Evolutionary conservation across 2,113 vertebrate genomes (phyloP).

Genomic region (Antigone vipio): DNA sequence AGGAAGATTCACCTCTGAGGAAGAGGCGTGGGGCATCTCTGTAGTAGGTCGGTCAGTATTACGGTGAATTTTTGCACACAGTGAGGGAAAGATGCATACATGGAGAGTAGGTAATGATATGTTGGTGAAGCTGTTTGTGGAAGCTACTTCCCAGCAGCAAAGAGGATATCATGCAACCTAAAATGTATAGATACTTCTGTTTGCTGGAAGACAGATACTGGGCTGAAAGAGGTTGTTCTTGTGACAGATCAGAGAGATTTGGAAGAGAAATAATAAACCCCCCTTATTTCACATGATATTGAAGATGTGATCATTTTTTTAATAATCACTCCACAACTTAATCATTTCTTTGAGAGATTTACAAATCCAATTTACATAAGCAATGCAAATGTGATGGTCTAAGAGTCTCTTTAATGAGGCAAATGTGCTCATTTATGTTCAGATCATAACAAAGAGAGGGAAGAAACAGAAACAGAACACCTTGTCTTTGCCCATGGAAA

Average conservation of each 20-base stretch:
- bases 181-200: not conserved
- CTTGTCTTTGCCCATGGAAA: not conserved
- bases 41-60: rapidly evolving
- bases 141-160: not conserved
- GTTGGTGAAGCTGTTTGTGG: not conserved
- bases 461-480: not conserved
- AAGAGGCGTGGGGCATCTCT: not conserved
- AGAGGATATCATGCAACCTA: not conserved
- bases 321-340: not conserved
- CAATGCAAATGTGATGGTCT: not conserved
- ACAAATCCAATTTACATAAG: conserved; percentile 23
- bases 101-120: not conserved
- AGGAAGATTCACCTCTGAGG: not conserved
- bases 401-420: conserved; percentile 5
- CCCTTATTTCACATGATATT: not conserved
- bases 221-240: not conserved
- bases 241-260: not conserved
- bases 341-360: not conserved
- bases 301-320: not conserved
- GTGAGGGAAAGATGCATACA: rapidly evolving
- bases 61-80: not conserved
- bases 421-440: not conserved
- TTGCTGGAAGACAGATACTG: not conserved
- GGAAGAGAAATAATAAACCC: not conserved
- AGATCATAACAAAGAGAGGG: not conserved